phyloP scores from a whole-genome alignment of 2,888 invertebrate species.

The Empis stercorea region DNA sequence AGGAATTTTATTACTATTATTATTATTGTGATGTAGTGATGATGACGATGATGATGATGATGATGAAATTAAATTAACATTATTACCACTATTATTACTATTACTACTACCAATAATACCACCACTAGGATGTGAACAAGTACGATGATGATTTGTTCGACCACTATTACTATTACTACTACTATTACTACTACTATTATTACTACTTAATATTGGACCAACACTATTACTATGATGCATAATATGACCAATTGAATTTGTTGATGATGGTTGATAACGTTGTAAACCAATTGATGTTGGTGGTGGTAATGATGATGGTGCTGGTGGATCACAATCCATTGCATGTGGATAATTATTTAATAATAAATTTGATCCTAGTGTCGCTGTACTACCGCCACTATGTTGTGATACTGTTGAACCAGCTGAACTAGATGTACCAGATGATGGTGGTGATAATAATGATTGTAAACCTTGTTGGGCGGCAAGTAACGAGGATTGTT shows the following conservation, averaged over 20 bases:
- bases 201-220: slow-evolving; percentile 13
- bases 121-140: slow-evolving; percentile 7
- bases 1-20: slow-evolving; percentile 8
- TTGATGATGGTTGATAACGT: slow-evolving; percentile 11
- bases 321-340: slow-evolving; percentile 70
- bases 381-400: slow-evolving; percentile 7
- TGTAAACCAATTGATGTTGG: slow-evolving; percentile 5
- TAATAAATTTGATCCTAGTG: too few species aligned
- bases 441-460: slow-evolving; percentile 20
- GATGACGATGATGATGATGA: slow-evolving; percentile 15
- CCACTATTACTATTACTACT: neutral
- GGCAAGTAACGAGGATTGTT: slow-evolving; percentile 16
- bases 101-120: slow-evolving; percentile 3
- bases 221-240: slow-evolving; percentile 16
- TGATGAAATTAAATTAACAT: slow-evolving; percentile 12
- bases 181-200: too few species aligned
- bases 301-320: slow-evolving; percentile 25
- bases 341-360: slow-evolving; percentile 10
- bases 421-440: slow-evolving; percentile 15
- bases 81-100: slow-evolving; percentile 4
- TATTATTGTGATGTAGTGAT: slow-evolving; percentile 12
- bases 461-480: slow-evolving; percentile 24
- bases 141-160: slow-evolving; percentile 9
- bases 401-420: slow-evolving; percentile 13
- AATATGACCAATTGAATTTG: slow-evolving; percentile 11